Conservation (phyloP, 2,113 vertebrate genomes). For the Rhizomys pruinosus region DNA sequence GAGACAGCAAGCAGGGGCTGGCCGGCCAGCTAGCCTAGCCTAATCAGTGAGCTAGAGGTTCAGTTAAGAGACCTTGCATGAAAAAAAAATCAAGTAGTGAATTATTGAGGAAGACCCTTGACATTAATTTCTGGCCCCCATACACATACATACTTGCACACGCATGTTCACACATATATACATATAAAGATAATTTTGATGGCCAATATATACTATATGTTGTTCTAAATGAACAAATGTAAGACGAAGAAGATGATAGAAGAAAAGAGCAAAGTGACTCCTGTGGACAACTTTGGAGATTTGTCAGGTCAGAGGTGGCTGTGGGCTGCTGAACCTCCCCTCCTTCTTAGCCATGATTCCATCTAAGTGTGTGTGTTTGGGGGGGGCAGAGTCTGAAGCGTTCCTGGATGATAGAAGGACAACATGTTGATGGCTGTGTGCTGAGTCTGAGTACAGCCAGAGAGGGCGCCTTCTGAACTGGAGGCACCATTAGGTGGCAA, state of each 20-base stretch:
- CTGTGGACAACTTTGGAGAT: neutral
- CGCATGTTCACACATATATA: neutral
- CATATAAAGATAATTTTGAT: neutral
- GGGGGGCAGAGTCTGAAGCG: neutral
- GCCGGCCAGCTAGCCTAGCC: no score
- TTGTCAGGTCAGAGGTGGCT: conserved; percentile 22
- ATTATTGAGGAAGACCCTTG: neutral
- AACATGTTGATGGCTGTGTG: neutral
- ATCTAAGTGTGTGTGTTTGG: no score
- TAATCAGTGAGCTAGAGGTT: neutral
- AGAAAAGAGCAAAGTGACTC: neutral
- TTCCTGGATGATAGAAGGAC: neutral
- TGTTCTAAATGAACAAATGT: neutral
- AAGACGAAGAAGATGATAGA: neutral
- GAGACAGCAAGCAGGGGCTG: neutral
- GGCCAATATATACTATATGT: neutral
- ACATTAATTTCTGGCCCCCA: neutral
- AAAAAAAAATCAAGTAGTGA: neutral
- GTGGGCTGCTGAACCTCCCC: neutral
- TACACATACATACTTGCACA: neutral
- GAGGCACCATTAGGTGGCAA: neutral
- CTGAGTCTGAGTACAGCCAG: neutral
- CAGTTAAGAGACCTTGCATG: neutral
- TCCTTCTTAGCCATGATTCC: neutral
- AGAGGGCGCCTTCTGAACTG: neutral